phyloP scores from a whole-genome alignment of 2,113 vertebrate species.

The Gambusia holbrooki region DNA sequence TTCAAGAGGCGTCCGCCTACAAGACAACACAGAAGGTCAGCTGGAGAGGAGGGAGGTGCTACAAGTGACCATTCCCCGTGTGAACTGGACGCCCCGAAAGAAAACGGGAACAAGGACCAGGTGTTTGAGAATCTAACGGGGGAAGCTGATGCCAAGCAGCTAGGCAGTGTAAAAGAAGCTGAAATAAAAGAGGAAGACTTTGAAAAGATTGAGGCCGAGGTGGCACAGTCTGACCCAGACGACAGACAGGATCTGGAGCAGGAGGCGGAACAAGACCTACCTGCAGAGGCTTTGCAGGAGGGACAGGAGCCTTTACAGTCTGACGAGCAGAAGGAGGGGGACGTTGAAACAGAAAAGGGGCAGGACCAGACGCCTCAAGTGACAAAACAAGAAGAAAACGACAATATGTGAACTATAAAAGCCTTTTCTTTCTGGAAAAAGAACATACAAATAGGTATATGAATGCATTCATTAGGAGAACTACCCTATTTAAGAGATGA shows the following conservation, averaged over 20 bases:
- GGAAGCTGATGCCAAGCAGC: slow-evolving; percentile 16
- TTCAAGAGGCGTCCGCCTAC: slow-evolving; percentile 81
- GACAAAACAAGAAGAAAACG: slow-evolving; percentile 19
- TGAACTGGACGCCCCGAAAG: slow-evolving; percentile 47
- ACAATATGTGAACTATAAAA: slow-evolving; percentile 38
- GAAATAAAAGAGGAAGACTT: slow-evolving; percentile 50
- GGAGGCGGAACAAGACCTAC: slow-evolving; percentile 18
- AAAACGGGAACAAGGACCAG: slow-evolving; percentile 59
- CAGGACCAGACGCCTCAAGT: slow-evolving; percentile 19
- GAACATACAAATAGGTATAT: slow-evolving; percentile 46
- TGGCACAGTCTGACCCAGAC: slow-evolving; percentile 16
- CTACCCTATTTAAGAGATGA: slow-evolving; percentile 2
- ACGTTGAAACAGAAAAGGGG: background rate
- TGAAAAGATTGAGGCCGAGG: slow-evolving; percentile 30
- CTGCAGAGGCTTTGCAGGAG: slow-evolving; percentile 14
- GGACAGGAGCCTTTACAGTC: slow-evolving; percentile 23
- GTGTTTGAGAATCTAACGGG: slow-evolving; percentile 35
- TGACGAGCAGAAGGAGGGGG: background rate
- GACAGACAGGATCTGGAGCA: slow-evolving; percentile 5
- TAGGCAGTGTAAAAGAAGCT: slow-evolving; percentile 18
- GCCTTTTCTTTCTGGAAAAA: background rate
- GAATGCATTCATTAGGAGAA: slow-evolving; percentile 38
- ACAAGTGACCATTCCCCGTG: slow-evolving; percentile 21
- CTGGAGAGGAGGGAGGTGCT: slow-evolving; percentile 57
- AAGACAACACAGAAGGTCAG: slow-evolving; percentile 79